phyloP scores from a whole-genome alignment of 2,888 invertebrate genomes.

The Achlya flavicornis region DNA sequence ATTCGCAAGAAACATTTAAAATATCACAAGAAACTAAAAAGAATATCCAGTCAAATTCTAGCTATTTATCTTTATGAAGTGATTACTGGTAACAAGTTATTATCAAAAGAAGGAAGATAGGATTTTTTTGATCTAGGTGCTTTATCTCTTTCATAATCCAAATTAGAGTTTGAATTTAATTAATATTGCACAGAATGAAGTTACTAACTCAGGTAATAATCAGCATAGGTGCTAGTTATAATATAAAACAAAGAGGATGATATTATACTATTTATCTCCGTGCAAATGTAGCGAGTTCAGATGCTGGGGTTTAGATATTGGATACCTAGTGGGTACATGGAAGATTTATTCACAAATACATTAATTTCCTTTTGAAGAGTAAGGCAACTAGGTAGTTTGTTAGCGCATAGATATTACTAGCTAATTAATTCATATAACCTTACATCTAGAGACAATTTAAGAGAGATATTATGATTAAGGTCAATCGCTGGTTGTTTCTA shows the following conservation, averaged over 20 bases:
- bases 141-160: too few relatives aligned
- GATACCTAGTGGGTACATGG: too few relatives aligned
- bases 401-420: background rate
- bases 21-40: slow-evolving; percentile 10
- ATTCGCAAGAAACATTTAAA: slow-evolving; percentile 4
- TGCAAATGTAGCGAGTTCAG: too few relatives aligned
- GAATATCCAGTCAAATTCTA: background rate
- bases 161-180: background rate
- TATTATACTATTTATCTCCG: too few relatives aligned
- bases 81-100: background rate
- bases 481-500: background rate
- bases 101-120: background rate
- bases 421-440: background rate
- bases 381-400: background rate
- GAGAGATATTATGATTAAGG: slow-evolving; percentile 5
- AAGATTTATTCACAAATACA: too few relatives aligned
- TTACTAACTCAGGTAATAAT: too few relatives aligned
- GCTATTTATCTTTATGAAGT: background rate
- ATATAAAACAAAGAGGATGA: too few relatives aligned
- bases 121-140: background rate
- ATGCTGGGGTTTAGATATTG: too few relatives aligned
- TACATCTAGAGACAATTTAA: background rate
- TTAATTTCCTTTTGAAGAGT: background rate
- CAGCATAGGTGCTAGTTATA: too few relatives aligned
- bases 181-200: background rate